phyloP scores from a whole-genome alignment of 2,113 vertebrate species.

The Eulemur rufifrons region DNA sequence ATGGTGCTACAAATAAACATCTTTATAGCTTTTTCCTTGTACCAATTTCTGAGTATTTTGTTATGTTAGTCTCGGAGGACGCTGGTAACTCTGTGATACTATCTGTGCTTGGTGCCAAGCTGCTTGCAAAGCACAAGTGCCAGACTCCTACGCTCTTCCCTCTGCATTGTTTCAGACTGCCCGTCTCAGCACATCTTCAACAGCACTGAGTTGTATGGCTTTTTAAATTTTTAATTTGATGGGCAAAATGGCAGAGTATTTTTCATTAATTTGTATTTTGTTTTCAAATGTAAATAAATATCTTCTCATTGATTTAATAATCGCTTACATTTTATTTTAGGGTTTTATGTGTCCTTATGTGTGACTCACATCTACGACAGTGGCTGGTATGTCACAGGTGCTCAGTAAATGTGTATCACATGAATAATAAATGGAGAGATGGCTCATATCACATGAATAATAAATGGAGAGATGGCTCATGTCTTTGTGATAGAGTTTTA shows the following conservation, averaged over 20 bases:
- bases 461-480: neutral
- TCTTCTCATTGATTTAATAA: neutral
- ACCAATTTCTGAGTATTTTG: neutral
- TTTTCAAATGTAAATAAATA: neutral
- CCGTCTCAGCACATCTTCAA: neutral
- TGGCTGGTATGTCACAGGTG: neutral
- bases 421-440: neutral
- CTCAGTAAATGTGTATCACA: neutral
- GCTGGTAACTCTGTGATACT: neutral
- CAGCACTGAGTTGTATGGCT: neutral
- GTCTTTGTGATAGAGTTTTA: neutral
- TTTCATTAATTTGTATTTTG: neutral
- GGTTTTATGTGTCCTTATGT: neutral
- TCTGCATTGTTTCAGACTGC: neutral
- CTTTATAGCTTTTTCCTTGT: neutral
- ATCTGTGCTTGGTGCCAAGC: too few species aligned
- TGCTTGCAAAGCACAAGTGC: neutral
- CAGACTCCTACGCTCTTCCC: neutral
- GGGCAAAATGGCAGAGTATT: neutral
- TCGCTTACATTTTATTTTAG: neutral
- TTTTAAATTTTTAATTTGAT: neutral
- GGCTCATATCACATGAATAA: neutral
- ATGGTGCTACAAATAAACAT: neutral
- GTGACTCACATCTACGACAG: neutral
- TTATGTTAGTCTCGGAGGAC: neutral